phyloP scores from a whole-genome alignment of 1,140 invertebrate species.

The Tetraneura akinire region DNA sequence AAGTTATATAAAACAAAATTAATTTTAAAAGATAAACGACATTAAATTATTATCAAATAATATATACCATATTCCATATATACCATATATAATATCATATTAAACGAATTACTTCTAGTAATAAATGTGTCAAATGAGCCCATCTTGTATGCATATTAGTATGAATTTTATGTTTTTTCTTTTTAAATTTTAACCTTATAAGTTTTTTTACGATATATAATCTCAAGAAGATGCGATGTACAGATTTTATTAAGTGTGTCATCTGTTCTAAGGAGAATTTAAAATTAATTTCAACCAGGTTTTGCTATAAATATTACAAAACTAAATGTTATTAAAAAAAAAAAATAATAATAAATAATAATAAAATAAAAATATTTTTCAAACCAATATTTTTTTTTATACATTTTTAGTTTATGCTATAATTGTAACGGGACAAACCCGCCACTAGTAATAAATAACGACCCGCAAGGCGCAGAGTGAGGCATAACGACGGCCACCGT shows the following conservation, averaged over 20 bases:
- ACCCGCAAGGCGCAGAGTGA: no score
- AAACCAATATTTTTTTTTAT: neutral
- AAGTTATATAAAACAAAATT: neutral
- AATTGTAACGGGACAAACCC: no score
- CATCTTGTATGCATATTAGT: conserved; percentile 8
- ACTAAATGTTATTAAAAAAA: conserved; percentile 25
- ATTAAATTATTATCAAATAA: no score
- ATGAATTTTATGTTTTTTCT: conserved; percentile 16
- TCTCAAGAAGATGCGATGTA: neutral
- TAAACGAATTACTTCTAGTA: neutral
- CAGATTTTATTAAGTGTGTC: conserved; percentile 39
- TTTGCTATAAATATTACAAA: neutral
- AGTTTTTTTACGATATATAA: conserved; percentile 9
- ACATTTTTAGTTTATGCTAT: neutral
- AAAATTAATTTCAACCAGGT: conserved; percentile 10
- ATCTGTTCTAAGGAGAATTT: conserved; percentile 29
- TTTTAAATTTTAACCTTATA: neutral
- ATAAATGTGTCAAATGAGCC: conserved; percentile 31
- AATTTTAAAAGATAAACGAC: conserved; percentile 19
- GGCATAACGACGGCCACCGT: no score
- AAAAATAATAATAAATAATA: neutral
- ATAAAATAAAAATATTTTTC: neutral
- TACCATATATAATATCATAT: no score
- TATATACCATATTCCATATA: no score
- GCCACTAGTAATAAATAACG: no score